A percentile compares a stretch with the other conserved stretches of the same genome.
Conservation (phyloP, 2,113 vertebrate species). For the Carettochelys insculpta region DNA sequence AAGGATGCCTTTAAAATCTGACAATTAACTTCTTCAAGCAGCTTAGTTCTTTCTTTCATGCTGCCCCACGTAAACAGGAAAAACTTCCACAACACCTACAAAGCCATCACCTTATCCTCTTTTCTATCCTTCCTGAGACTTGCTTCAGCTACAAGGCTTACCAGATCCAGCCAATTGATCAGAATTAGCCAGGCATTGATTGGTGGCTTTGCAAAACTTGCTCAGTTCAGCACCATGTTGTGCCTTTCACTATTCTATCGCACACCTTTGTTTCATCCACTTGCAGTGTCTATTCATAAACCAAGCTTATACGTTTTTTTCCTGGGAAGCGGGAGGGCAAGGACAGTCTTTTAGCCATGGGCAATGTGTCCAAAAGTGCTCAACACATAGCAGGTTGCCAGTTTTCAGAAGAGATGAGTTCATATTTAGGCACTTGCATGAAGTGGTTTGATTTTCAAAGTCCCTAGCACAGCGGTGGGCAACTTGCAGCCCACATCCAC, state of each 20-base stretch:
- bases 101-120: background rate
- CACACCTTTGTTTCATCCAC: background rate
- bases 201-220: accelerated
- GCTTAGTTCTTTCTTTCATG: background rate
- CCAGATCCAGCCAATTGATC: accelerated
- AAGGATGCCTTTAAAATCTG: background rate
- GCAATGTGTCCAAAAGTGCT: background rate
- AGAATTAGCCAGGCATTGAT: background rate
- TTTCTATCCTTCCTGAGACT: background rate
- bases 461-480: no score
- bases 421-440: background rate
- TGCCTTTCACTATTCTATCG: background rate
- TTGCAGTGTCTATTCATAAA: background rate
- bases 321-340: background rate
- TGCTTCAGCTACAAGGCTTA: background rate
- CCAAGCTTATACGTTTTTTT: background rate
- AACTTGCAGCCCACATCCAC: no score
- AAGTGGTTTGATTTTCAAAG: constrained; percentile 4
- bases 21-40: background rate
- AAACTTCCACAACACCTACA: background rate
- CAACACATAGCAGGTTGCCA: background rate
- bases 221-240: background rate
- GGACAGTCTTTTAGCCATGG: background rate
- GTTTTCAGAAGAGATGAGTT: background rate
- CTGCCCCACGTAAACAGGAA: background rate